Base-by-base conservation (phyloP, 2,797 vertebrate genomes). In the Otus scops region DNA sequence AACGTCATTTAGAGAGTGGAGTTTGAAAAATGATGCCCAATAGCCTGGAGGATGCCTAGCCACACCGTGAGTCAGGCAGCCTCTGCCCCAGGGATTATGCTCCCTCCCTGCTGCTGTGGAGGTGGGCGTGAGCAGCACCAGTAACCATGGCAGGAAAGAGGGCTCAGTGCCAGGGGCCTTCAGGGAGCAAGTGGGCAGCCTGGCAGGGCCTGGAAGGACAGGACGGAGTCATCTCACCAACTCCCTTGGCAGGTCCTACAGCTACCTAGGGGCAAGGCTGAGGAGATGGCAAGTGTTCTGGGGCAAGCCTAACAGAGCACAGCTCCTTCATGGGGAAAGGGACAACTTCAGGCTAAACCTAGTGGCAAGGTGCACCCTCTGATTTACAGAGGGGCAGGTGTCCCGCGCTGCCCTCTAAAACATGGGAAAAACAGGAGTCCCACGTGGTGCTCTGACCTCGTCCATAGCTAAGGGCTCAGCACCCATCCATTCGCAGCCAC, bases 401-500 rank as follows among this genome's bases (percentile, higher is more conserved):
- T 39, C 63, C 22, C 36, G n/a, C 11, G 3, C 4, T 57, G 38
- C 20, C 15, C 48, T 43, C 47, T 11, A 10, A 47, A 27, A 57
- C 18, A 21, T 0, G 1, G 19, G 4, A 32, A 28, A 48, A 59
- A 36, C 1, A 2, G 1, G 65, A 43, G n/a, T 38, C 38, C 51
- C 30, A 21, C 3, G 5, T 6, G 21, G 15, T 3, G 7, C 32
- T 65, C 57, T 39, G 71, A 91, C 36, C 59, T 53, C 3, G 3
- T 60, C 67, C 39, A 2, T 16, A 22, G 20, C 13, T 10, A 38
- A 51, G 36, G 27, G 64, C 51, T 15, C 13, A 26, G 20, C 34
- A 30, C 13, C 19, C 34, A 34, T 6, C 26, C 38, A 7, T 3
- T 6, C 2, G 2, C 70, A 38, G 60, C 21, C 86, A 70, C 38